These are phyloP conservation scores for Sisyra nigra DNA, from an alignment of 2,888 invertebrate genomes.

Conservation along the genomic window DNA sequence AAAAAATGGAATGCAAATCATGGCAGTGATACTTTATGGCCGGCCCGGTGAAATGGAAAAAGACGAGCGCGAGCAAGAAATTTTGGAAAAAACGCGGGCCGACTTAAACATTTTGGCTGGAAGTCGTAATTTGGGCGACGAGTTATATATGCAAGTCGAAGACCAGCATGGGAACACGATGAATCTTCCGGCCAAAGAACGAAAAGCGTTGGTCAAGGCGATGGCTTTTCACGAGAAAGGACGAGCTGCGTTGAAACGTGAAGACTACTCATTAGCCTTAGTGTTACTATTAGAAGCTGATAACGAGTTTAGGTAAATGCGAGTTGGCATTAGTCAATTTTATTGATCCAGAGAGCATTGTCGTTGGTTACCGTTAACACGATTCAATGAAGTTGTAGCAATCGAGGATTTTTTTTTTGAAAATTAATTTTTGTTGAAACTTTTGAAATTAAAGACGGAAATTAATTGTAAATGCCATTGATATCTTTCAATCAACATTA, in stretches of 20 bases:
- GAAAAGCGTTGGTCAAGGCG: slow-evolving; percentile 52
- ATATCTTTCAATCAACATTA: too few species aligned
- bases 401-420: too few species aligned
- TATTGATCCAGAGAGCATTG: too few species aligned
- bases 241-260: slow-evolving; percentile 42
- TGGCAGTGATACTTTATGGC: slow-evolving; percentile 33
- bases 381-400: too few species aligned
- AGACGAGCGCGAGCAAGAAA: slow-evolving; percentile 21
- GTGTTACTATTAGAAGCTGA: slow-evolving; percentile 66
- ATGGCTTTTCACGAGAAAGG: slow-evolving; percentile 72
- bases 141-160: slow-evolving; percentile 36
- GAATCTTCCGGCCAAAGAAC: slow-evolving; percentile 51
- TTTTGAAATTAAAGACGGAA: too few species aligned
- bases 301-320: slow-evolving; percentile 40
- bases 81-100: slow-evolving; percentile 24
- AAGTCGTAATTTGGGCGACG: slow-evolving; percentile 16
- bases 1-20: slow-evolving; percentile 49
- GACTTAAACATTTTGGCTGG: slow-evolving; percentile 27
- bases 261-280: slow-evolving; percentile 52
- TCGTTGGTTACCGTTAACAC: too few species aligned
- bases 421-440: too few species aligned
- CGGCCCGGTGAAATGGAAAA: slow-evolving; percentile 22
- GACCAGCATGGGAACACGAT: slow-evolving; percentile 64
- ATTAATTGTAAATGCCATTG: too few species aligned
- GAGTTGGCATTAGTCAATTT: too few species aligned